Percentiles rank a stretch among this genome's conserved stretches.
These are phyloP conservation scores for Cephalotes varians DNA, from an alignment of 2,888 invertebrate species.

Conservation along the genomic window DNA sequence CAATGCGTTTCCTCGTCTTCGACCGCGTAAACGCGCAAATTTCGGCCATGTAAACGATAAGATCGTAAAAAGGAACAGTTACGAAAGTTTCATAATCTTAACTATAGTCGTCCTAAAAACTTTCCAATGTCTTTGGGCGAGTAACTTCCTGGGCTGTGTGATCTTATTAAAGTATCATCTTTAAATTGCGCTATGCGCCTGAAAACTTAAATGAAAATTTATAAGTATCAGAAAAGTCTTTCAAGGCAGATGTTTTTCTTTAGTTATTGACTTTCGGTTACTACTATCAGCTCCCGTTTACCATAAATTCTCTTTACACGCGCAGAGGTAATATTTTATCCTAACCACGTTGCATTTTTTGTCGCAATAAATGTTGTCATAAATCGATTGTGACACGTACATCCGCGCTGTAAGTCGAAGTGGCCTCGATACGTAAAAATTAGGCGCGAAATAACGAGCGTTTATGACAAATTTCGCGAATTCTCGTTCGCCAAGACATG, in stretches of 20 bases:
- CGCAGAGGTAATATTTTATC: not conserved
- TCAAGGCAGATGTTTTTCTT: constrained; percentile 32
- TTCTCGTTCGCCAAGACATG: not conserved
- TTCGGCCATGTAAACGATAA: constrained; percentile 14
- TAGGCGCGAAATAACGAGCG: not conserved
- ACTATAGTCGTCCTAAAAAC: constrained; percentile 61
- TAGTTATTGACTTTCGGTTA: constrained; percentile 28
- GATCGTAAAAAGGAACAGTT: constrained; percentile 45
- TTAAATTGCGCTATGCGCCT: constrained; percentile 55
- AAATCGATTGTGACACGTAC: not conserved
- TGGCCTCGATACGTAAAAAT: not conserved
- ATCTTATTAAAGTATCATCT: constrained; percentile 68
- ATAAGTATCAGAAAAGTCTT: constrained; percentile 48
- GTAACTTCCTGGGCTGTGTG: constrained; percentile 45
- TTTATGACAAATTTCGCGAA: constrained; percentile 11
- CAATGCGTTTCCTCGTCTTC: not conserved
- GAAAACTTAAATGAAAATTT: constrained; percentile 70
- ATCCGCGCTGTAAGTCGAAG: not conserved
- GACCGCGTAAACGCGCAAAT: not conserved
- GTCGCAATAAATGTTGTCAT: not conserved
- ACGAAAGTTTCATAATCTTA: constrained; percentile 52
- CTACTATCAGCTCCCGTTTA: not conserved
- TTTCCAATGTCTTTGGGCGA: constrained; percentile 46
- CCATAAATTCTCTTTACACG: not conserved
- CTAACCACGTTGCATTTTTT: not conserved